Conservation (phyloP, 2,797 vertebrate species). For the Arnoldichthys spilopterus region DNA sequence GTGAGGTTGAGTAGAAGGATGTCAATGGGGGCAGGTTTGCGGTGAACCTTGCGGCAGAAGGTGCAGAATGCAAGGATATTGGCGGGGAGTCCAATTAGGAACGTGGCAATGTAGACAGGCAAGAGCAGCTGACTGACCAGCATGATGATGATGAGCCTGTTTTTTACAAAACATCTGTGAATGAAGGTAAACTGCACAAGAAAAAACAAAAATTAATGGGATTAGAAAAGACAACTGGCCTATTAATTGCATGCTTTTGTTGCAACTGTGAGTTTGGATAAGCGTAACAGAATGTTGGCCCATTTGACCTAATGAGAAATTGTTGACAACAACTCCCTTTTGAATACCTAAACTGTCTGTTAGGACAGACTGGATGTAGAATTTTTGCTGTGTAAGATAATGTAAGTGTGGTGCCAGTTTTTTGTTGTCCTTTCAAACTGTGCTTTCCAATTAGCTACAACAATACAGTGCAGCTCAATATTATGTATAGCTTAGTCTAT, state of each 20-base stretch:
- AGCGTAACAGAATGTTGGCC: neutral
- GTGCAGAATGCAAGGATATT: constrained; percentile 83
- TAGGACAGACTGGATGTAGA: too few relatives aligned
- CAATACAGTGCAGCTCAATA: too few relatives aligned
- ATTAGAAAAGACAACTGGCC: neutral
- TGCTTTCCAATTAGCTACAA: too few relatives aligned
- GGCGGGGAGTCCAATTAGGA: constrained; percentile 82
- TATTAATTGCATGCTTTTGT: neutral
- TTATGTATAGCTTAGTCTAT: too few relatives aligned
- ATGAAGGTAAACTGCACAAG: constrained; percentile 4
- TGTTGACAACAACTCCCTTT: neutral
- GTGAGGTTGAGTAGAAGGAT: constrained; percentile 89
- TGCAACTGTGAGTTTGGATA: neutral
- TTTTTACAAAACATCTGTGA: constrained; percentile 40
- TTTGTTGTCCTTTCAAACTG: too few relatives aligned
- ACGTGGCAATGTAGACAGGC: constrained; percentile 79
- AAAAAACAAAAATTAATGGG: neutral
- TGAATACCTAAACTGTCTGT: neutral
- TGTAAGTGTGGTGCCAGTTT: too few relatives aligned
- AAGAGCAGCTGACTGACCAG: constrained; percentile 64
- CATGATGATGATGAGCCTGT: constrained; percentile 56
- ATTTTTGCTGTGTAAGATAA: too few relatives aligned
- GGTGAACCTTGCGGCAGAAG: constrained; percentile 75
- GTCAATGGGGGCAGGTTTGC: constrained; percentile 76
- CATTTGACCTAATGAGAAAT: neutral